These are phyloP conservation scores for Barypeithes pellucidus DNA, from an alignment of 2,888 invertebrate genomes.

Conservation along the genomic window DNA sequence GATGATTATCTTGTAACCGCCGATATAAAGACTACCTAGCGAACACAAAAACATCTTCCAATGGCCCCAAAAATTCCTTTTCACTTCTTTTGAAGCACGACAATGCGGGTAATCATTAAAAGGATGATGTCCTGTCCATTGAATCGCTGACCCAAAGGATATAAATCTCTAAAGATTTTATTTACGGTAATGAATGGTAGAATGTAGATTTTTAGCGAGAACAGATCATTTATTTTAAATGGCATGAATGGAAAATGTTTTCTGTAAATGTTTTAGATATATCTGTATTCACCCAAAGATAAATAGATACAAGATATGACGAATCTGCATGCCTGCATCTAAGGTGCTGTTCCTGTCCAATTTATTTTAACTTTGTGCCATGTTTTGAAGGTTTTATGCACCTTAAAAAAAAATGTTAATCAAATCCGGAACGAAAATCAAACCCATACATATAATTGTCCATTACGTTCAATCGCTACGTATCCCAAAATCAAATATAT, in stretches of 20 bases:
- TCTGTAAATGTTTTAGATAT: too few species aligned
- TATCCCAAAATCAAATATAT: conserved; percentile 50
- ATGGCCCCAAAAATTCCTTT: conserved; percentile 48
- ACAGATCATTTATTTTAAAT: conserved; percentile 36
- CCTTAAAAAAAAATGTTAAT: too few species aligned
- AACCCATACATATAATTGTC: not conserved
- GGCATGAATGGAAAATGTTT: not conserved
- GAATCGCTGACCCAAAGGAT: conserved; percentile 50
- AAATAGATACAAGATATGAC: too few species aligned
- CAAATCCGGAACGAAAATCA: not conserved
- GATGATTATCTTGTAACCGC: conserved; percentile 55
- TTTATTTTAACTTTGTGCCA: too few species aligned
- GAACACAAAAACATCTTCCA: conserved; percentile 49
- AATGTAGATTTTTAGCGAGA: conserved; percentile 33
- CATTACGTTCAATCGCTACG: not conserved
- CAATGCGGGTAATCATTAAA: conserved; percentile 52
- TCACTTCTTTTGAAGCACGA: conserved; percentile 33
- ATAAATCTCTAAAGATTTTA: conserved; percentile 51
- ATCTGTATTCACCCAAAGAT: too few species aligned
- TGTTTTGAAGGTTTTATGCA: too few species aligned
- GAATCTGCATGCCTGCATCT: too few species aligned
- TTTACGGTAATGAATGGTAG: conserved; percentile 30
- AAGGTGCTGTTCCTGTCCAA: too few species aligned
- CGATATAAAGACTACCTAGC: conserved; percentile 45
- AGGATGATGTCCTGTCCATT: conserved; percentile 44